phyloP scores from a whole-genome alignment of 2,888 invertebrate species.

The Caenorhabditis becei region DNA sequence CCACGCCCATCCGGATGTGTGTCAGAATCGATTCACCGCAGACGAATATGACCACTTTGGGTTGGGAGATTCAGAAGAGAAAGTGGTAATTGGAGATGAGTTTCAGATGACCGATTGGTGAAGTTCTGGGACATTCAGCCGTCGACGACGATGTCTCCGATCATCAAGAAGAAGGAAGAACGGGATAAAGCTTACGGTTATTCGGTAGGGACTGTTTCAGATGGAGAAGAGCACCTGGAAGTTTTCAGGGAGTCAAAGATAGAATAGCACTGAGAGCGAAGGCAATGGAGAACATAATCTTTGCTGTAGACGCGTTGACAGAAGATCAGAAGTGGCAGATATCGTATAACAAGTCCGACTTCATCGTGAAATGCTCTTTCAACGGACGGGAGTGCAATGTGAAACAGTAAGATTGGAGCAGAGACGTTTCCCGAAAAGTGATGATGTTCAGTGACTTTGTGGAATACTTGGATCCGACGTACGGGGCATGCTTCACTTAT shows the following conservation, averaged over 20 bases:
- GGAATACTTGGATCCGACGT: constrained; percentile 78
- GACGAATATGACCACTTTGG: constrained; percentile 56
- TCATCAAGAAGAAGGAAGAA: constrained; percentile 72
- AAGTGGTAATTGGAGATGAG: background rate
- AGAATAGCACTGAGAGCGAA: constrained; percentile 79
- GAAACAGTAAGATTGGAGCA: constrained; percentile 69
- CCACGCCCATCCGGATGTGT: constrained; percentile 74
- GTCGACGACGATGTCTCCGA: constrained; percentile 71
- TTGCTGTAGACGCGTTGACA: constrained; percentile 78
- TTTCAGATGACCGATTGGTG: constrained; percentile 70
- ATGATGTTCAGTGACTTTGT: constrained; percentile 77
- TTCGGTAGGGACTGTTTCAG: constrained; percentile 25
- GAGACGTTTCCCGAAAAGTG: background rate
- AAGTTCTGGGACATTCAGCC: constrained; percentile 78
- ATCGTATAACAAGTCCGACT: constrained; percentile 72
- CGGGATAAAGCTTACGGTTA: constrained; percentile 78
- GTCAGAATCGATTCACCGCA: constrained; percentile 75
- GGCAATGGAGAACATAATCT: constrained; percentile 80
- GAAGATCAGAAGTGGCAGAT: constrained; percentile 66
- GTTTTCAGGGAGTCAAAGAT: constrained; percentile 77
- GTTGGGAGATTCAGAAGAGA: constrained; percentile 11
- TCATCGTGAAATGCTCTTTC: constrained; percentile 80
- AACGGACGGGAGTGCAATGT: constrained; percentile 80
- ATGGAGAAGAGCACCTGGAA: background rate
- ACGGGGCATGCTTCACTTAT: constrained; percentile 81